Evolutionary conservation across 2,113 vertebrate species (phyloP), one percentile per base, ranked within the genome.

Genomic region (Paramormyrops kingsleyae): DNA sequence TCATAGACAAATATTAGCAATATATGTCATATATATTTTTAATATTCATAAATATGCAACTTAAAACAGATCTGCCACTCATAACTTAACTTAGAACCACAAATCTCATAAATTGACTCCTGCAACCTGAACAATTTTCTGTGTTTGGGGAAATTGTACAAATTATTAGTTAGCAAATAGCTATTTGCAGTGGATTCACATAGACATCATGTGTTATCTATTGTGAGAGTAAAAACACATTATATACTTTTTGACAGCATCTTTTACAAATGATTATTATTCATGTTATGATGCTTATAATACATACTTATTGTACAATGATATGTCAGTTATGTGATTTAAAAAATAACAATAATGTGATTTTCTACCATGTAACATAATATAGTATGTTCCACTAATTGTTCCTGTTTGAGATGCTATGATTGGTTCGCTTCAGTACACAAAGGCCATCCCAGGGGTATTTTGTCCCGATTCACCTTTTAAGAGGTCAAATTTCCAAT

Each of bases 401-500:
- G 87, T 86, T 59, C 85, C 77, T 83, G 74, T 90, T n/a, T 74
- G 89, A 88, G 85, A 92, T 90, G 88, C 27, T 49, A 91, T 84
- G 92, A 88, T 90, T 91, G 91, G 92, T 94, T 94, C 93, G 93
- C 92, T 93, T 93, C 93, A 91, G 94, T 92, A 86, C 87, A 92
- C 91, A 66, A 85, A 91, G 93, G 93, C 42, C 66, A 92, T 95
- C 96, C 95, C 94, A 94, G 91, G 92, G 96, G 93, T 95, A 91
- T 95, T 95, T 95, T 92, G 92, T 93, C 93, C 95, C 94, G 93
- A 94, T 94, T 95, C 88, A 90, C 92, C 92, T 92, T 93, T 91
- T 93, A 89, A 94, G 95, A 95, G 95, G 95, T 96, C 95, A 95
- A 92, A 91, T 93, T 93, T 95, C 94, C 95, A 93, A 92, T 93